A percentile compares a stretch with the other conserved stretches of the same genome.
Conservation (phyloP, 2,113 vertebrate genomes). For the Chionis minor region DNA sequence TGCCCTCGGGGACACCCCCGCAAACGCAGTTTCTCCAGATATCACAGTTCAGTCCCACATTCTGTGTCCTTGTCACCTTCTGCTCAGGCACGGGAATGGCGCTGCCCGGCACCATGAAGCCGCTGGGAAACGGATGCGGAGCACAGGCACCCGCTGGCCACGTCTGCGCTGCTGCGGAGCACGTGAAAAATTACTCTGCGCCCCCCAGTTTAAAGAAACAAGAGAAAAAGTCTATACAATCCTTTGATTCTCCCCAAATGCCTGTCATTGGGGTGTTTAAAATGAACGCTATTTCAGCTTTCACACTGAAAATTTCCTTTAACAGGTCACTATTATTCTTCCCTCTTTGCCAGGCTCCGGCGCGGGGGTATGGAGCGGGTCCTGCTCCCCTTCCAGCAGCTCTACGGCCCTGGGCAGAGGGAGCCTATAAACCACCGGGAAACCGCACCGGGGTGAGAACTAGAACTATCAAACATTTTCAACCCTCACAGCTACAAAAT, state of each 20-base stretch:
- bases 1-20: neutral
- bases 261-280: neutral
- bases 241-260: neutral
- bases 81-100: neutral
- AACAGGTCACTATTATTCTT: neutral
- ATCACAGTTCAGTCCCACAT: fast-evolving
- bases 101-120: neutral
- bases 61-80: neutral
- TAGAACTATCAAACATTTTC: neutral
- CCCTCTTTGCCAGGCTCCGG: too few relatives aligned
- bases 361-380: fast-evolving
- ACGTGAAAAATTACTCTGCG: fast-evolving
- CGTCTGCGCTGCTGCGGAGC: fast-evolving
- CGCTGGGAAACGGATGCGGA: fast-evolving
- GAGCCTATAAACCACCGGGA: fast-evolving
- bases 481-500: neutral
- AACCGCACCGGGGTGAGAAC: neutral
- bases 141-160: too few relatives aligned
- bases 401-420: fast-evolving
- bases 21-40: neutral
- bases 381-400: neutral
- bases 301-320: neutral
- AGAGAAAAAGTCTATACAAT: neutral
- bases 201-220: neutral
- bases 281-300: neutral